Conservation (phyloP, 35 echinoderm and acorn worm species). For the Ophiothrix spiculata region DNA sequence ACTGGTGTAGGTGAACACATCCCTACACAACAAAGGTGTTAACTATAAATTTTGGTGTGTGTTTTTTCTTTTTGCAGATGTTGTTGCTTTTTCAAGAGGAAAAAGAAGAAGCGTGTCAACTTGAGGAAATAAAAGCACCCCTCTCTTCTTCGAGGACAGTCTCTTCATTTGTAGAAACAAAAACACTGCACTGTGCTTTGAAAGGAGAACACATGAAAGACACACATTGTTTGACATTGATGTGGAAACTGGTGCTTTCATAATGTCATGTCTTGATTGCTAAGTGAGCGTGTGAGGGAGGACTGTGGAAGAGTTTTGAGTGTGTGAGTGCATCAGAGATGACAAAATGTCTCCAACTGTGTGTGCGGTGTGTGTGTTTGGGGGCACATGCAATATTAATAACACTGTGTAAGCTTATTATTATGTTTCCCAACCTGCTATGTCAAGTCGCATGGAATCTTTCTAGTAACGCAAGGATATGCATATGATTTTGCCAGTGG, state of each 20-base stretch:
- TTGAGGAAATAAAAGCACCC: constrained; percentile 68
- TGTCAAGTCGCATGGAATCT: too few species aligned
- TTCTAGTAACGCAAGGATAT: too few species aligned
- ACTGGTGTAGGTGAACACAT: neutral
- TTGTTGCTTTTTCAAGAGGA: constrained; percentile 99
- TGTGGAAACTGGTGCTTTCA: constrained; percentile 7
- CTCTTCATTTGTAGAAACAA: neutral
- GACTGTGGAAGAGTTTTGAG: neutral
- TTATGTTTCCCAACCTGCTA: too few species aligned
- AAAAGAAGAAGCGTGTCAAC: constrained; percentile 87
- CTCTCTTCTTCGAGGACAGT: neutral
- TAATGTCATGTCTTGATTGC: neutral
- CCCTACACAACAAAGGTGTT: neutral
- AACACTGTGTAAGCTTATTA: neutral
- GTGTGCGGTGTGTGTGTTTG: neutral
- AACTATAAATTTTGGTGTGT: constrained; percentile 2
- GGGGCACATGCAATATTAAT: constrained; percentile 1
- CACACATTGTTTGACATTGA: neutral
- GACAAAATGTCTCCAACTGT: neutral
- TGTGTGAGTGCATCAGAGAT: neutral
- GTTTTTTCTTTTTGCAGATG: constrained; percentile 58
- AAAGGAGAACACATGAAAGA: neutral
- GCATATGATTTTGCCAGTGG: too few species aligned
- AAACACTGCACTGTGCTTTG: neutral
- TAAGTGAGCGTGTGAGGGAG: neutral